Evolutionary conservation across 2,113 vertebrate genomes (phyloP), one percentile per base, ranked within the genome.

Genomic region (Leptobrachium ailaonicum): DNA sequence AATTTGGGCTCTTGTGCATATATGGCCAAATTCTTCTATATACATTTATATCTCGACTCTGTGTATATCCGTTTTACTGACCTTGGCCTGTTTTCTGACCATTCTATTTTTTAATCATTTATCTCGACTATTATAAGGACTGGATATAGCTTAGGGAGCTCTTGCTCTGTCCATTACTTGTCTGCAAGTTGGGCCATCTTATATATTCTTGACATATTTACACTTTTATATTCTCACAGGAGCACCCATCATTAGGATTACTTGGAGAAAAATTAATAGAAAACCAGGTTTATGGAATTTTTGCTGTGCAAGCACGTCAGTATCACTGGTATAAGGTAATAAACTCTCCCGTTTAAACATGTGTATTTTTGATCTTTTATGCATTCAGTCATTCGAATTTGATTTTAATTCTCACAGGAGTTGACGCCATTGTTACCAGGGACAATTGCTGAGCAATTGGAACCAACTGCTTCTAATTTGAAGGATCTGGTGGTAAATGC

Each of bases 311-410:
- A 88, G 94, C 95, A 87, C 92, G 91, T 82, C 95, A 96, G 82
- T 97, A 96, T 92, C 92, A 95, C 89, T 99, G 98, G 98, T 99
- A 99, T 88, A 95, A 98, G 97, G 98, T 99, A 96, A 90, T 89
- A 32, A 32, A 58, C 86, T 90, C 85, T 54, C 73, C 85, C 20
- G 50, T 44, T n/a, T n/a, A 70, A 43, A 44, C 7, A 62, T 68
- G n/a, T 58, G 12, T 4, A 47, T n/a, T 11, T 40, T 7, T 7
- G 56, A 54, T 66, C 20, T 10, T n/a, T 66, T 77, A 58, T 82
- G 72, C 74, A 43, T 64, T 73, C 62, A 53, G 63, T 64, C 66
- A 41, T 75, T 75, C 10, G 8, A 72, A 53, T 53, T 62, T 67
- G 63, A 62, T 62, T 44, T 87, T 0, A 83, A 8, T 82, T 83